Conservation (phyloP, 2,113 vertebrate genomes). For the Cavia aperea region DNA sequence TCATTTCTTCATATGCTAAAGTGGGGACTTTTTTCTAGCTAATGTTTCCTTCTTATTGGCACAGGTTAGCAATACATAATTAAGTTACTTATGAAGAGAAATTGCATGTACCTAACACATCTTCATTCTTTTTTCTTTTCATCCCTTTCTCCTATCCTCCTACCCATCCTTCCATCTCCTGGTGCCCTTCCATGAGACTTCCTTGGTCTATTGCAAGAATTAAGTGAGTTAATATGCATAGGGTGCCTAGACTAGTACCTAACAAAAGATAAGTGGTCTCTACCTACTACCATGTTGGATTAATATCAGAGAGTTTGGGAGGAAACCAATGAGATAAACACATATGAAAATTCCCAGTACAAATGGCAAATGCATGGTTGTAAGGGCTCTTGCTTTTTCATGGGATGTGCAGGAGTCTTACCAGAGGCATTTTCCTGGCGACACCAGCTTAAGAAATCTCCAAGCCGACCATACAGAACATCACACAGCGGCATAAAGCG, state of each 20-base stretch:
- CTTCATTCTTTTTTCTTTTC: background rate
- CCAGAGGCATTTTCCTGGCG: slow-evolving; percentile 68
- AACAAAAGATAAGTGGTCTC: background rate
- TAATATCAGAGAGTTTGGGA: background rate
- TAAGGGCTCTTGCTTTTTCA: background rate
- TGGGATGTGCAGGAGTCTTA: slow-evolving; percentile 47
- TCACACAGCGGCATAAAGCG: slow-evolving; percentile 70
- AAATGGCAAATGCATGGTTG: background rate
- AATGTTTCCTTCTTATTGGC: background rate
- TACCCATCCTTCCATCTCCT: background rate
- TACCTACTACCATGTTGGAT: background rate
- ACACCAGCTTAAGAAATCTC: slow-evolving; percentile 76
- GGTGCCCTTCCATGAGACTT: background rate
- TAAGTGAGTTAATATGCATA: background rate
- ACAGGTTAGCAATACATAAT: background rate
- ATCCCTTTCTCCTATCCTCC: background rate
- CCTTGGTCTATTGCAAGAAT: background rate
- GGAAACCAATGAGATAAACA: background rate
- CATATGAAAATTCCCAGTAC: background rate
- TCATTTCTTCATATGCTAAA: background rate
- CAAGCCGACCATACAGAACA: slow-evolving; percentile 72
- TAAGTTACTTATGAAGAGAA: background rate
- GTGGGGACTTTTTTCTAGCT: background rate
- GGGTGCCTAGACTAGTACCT: background rate
- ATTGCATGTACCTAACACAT: background rate